Evolutionary conservation across 2,888 invertebrate species (phyloP), one percentile per base, ranked within the genome.

Genomic region (Nomada fabriciana): DNA sequence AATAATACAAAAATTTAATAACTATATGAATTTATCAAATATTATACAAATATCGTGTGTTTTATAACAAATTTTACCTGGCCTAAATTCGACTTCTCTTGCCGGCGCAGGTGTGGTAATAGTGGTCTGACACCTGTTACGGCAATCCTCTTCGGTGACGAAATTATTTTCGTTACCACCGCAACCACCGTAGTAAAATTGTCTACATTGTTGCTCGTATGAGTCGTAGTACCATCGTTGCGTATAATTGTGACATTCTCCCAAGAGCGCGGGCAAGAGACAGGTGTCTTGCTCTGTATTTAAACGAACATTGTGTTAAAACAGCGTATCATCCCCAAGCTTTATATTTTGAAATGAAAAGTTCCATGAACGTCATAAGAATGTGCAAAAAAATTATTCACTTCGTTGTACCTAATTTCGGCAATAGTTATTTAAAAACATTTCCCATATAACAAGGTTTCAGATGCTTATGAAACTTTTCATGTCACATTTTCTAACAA

Each of bases 151-250:
- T 92, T 97, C 95, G 0, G 95, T 95, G 11, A 92, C 92, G 94
- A 98, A 99, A 94, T 98, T 98, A 94, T 98, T 99, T 2, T 95
- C 96, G 91, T 99, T 99, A 43, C 98, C 99, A 23, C 97, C 97
- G 92, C 99, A 99, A 67, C 99, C 98, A 53, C 98, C 98, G 92
- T 97, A 98, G 89, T 97, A 96, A 94, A 98, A 99, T 90, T 96
- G 96, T 71, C 95, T 94, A 93, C 99, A 99, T 52, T 95, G 94
- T 81, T 96, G 95, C 64, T 96, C 96, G 89, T 95, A 95, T 0
- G 97, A 96, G 92, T 98, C 97, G 94, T 95, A 98, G 94, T 97
- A 98, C 97, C 97, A 99, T 79, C 96, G 95, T 80, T 95, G 94
- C 9, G 95, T 95, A 91, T 97, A 97, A 89, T 97, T 96, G 73